These are phyloP conservation scores for Drosophila barbarae DNA, from an alignment of 2,888 invertebrate species.

Conservation along the genomic window DNA sequence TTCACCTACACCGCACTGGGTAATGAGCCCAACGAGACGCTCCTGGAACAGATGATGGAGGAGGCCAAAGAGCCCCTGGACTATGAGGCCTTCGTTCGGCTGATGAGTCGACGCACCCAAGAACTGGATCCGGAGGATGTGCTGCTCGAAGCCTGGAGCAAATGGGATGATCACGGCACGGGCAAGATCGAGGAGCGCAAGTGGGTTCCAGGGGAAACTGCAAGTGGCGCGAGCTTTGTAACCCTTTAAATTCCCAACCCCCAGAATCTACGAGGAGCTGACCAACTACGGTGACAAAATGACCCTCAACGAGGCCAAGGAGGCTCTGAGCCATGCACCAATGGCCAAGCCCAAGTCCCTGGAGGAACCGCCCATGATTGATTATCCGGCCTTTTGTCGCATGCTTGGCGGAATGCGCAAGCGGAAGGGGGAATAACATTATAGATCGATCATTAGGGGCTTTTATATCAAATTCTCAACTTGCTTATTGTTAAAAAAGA, in stretches of 20 bases:
- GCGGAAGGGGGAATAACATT: slow-evolving; percentile 57
- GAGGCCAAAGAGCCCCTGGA: slow-evolving; percentile 83
- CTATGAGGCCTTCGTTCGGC: slow-evolving; percentile 83
- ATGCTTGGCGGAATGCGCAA: slow-evolving; percentile 83
- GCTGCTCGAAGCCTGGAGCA: slow-evolving; percentile 83
- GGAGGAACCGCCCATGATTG: slow-evolving; percentile 82
- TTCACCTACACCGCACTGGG: slow-evolving; percentile 84
- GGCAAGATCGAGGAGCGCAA: slow-evolving; percentile 84
- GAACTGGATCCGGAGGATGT: slow-evolving; percentile 85
- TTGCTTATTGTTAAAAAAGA: neutral
- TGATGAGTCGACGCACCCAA: slow-evolving; percentile 83
- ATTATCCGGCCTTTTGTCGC: slow-evolving; percentile 84
- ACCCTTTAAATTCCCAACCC: neutral
- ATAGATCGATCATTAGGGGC: neutral
- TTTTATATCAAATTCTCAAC: neutral
- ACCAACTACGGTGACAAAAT: slow-evolving; percentile 85
- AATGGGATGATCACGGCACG: slow-evolving; percentile 84
- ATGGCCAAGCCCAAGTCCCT: slow-evolving; percentile 81
- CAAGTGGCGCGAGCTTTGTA: neutral
- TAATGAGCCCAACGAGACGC: slow-evolving; percentile 82
- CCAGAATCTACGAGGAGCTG: slow-evolving; percentile 84
- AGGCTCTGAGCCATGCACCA: slow-evolving; percentile 84
- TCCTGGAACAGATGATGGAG: slow-evolving; percentile 83
- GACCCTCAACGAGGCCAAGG: slow-evolving; percentile 83
- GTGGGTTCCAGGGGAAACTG: slow-evolving; percentile 74